Percentiles rank a stretch among this genome's conserved stretches.
Evolutionary conservation across 53 echinoderm and acorn worm species (phyloP).

Genomic region (Paelopatides confundens): DNA sequence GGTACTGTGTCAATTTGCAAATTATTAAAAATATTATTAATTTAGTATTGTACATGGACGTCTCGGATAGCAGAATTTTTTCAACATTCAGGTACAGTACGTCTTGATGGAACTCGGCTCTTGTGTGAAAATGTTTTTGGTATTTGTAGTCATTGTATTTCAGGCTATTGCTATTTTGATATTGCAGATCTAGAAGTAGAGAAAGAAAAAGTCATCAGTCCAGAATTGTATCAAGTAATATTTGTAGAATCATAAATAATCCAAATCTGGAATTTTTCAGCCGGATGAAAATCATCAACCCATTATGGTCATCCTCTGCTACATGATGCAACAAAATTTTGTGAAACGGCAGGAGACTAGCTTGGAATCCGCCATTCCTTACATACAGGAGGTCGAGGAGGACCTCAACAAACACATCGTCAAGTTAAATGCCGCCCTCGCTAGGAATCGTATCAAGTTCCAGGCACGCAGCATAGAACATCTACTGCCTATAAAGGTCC

Average conservation of each 20-base stretch:
- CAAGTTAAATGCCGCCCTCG: constrained; percentile 92
- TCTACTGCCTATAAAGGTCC: constrained; percentile 64
- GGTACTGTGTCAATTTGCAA: no score
- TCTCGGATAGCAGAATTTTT: no score
- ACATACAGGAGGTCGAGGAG: constrained; percentile 89
- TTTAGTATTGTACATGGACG: no score
- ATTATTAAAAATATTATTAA: no score
- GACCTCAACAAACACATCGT: constrained; percentile 76
- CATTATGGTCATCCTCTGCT: constrained; percentile 93
- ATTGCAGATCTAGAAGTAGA: no score
- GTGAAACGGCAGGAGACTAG: constrained; percentile 56
- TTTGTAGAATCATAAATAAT: background rate
- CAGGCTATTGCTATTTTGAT: no score
- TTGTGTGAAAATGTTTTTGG: no score
- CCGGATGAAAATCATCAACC: constrained; percentile 88
- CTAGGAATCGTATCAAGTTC: constrained; percentile 92
- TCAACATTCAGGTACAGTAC: no score
- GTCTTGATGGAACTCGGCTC: no score
- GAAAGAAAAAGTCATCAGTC: no score
- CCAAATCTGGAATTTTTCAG: constrained; percentile 31
- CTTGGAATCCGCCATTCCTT: constrained; percentile 76
- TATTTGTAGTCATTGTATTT: no score
- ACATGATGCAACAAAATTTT: constrained; percentile 85
- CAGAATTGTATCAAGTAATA: no score
- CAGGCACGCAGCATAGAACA: constrained; percentile 87